A percentile compares a stretch with the other conserved stretches of the same genome.
Evolutionary conservation across 2,797 vertebrate genomes (phyloP).

Genomic region (Vultur gryphus): DNA sequence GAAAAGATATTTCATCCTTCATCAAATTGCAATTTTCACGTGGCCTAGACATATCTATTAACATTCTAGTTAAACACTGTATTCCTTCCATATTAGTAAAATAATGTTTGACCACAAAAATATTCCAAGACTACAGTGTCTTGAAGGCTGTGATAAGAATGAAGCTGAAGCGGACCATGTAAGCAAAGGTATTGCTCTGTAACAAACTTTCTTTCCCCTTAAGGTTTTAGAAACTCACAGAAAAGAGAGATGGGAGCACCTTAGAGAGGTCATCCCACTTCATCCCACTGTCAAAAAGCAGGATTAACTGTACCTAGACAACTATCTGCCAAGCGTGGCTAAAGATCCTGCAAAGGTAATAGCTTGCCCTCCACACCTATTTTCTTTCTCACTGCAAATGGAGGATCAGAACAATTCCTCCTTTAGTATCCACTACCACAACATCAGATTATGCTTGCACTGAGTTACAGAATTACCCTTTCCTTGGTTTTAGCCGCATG

Average conservation of each 20-base stretch:
- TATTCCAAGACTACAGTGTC: neutral
- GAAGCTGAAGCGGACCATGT: neutral
- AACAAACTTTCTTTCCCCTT: neutral
- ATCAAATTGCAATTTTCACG: neutral
- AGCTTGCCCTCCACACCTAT: neutral
- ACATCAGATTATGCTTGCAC: neutral
- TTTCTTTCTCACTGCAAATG: neutral
- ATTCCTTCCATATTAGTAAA: neutral
- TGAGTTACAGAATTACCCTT: neutral
- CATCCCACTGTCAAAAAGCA: neutral
- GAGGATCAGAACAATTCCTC: neutral
- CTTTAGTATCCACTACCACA: neutral
- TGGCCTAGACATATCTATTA: neutral
- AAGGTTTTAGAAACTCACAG: neutral
- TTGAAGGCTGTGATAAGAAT: neutral
- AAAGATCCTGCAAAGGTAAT: neutral
- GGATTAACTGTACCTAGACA: neutral
- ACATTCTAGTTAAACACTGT: neutral
- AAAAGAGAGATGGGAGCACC: neutral
- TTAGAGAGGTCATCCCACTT: neutral
- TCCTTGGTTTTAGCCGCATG: neutral
- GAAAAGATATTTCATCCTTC: neutral
- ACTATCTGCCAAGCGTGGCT: neutral
- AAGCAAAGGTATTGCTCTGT: neutral
- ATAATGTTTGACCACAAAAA: neutral